Percentiles rank a stretch among this genome's conserved stretches.
Evolutionary conservation across 1,140 invertebrate species (phyloP).

Genomic region (Anthonomus grandis): DNA sequence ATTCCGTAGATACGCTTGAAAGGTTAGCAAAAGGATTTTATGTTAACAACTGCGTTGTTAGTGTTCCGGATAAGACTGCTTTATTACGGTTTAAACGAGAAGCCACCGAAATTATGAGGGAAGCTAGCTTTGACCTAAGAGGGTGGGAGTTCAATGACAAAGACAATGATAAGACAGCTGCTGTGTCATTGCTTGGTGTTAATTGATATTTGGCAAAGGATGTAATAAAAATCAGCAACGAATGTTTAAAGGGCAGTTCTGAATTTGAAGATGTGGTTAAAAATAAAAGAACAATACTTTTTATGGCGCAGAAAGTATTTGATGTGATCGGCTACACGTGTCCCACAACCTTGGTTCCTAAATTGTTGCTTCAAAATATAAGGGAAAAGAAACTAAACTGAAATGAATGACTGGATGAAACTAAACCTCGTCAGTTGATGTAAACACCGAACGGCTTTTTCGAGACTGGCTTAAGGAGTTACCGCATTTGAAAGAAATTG

Average conservation of each 20-base stretch:
- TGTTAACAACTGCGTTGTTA: conserved; percentile 31
- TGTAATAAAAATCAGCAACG: not conserved
- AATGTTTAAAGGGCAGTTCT: not conserved
- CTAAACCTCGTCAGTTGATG: no score
- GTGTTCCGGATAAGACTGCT: conserved; percentile 35
- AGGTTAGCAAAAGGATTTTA: conserved; percentile 29
- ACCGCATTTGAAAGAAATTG: no score
- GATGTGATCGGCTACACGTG: no score
- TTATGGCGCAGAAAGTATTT: conserved; percentile 7
- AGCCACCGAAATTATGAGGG: conserved; percentile 21
- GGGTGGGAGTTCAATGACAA: conserved; percentile 27
- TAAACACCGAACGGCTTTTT: no score
- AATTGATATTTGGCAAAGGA: conserved; percentile 11
- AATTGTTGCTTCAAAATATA: no score
- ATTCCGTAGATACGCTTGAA: no score
- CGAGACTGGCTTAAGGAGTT: no score
- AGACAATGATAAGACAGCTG: conserved; percentile 3
- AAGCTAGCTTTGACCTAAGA: conserved; percentile 33
- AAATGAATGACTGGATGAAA: no score
- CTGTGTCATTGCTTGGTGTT: conserved; percentile 6
- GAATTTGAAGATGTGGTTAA: no score
- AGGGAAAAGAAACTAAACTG: no score
- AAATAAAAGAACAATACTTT: conserved; percentile 12
- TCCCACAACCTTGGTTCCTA: no score
- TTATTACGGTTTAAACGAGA: conserved; percentile 22